Percentiles rank a stretch among this genome's conserved stretches.
Conservation (phyloP, 2,888 invertebrate genomes). For the Microchrysa polita region DNA sequence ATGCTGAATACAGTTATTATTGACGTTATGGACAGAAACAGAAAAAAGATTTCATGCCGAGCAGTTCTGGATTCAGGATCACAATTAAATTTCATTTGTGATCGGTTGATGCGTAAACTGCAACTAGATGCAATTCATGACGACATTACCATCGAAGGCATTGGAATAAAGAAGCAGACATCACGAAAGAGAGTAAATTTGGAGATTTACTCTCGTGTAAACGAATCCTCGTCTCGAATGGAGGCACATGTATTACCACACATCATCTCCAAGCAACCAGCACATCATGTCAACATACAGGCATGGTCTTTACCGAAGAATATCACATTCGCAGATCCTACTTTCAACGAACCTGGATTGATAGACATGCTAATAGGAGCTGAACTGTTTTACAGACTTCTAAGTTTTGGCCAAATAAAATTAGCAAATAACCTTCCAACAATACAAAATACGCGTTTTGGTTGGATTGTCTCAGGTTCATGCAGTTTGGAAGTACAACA, state of each 20-base stretch:
- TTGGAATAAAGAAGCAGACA: not conserved
- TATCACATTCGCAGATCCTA: constrained; percentile 15
- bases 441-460: constrained; percentile 35
- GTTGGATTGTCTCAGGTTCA: constrained; percentile 16
- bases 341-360: constrained; percentile 30
- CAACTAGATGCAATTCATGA: not conserved
- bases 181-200: not conserved
- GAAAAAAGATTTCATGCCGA: not conserved
- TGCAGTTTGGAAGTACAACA: not conserved
- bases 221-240: not conserved
- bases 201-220: not conserved
- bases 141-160: not conserved
- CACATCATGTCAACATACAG: not conserved
- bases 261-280: not conserved
- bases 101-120: not conserved
- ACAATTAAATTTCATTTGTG: not conserved
- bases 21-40: not conserved
- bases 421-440: constrained; percentile 25
- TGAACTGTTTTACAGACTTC: not conserved
- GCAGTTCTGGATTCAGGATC: not conserved
- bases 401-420: constrained; percentile 28
- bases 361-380: constrained; percentile 41
- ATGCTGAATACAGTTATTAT: not conserved
- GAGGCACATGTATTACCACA: not conserved
- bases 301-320: not conserved